These are phyloP conservation scores for Cheirogaleus medius DNA, from an alignment of 2,113 vertebrate species.

Conservation along the genomic window DNA sequence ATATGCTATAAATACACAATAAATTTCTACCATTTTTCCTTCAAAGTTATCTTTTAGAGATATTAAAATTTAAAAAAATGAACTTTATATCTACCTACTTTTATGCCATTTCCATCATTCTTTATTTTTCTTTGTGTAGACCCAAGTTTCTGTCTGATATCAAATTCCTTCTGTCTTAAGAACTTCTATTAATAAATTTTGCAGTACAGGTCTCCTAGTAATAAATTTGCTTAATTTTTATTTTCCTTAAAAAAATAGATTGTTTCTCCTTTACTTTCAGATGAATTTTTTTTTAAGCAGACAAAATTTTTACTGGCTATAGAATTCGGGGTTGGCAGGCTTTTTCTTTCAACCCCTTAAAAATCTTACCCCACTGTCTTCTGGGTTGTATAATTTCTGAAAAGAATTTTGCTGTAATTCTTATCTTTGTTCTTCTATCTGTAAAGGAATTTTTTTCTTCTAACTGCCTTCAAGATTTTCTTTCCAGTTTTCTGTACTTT, in stretches of 20 bases:
- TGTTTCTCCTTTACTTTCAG: not conserved
- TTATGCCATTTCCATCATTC: not conserved
- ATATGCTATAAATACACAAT: not conserved
- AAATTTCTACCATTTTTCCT: not conserved
- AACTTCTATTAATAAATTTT: not conserved
- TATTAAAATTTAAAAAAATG: not conserved
- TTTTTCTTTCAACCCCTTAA: not conserved
- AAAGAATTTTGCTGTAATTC: not conserved
- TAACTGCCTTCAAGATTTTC: not conserved
- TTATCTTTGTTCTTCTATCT: not conserved
- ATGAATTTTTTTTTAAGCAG: not conserved
- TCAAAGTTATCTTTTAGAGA: not conserved
- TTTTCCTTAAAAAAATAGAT: not conserved
- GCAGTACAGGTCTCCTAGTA: not conserved
- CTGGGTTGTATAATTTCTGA: not conserved
- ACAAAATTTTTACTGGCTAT: not conserved
- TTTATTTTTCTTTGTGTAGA: constrained; percentile 2
- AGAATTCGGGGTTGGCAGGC: not conserved
- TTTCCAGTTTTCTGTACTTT: not conserved
- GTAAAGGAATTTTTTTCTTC: not conserved
- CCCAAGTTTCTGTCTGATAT: not conserved
- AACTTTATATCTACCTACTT: not conserved
- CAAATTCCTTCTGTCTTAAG: not conserved
- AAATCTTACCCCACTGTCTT: not conserved
- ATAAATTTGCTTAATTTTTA: not conserved